phyloP scores from a whole-genome alignment of 2,113 vertebrate genomes.

The Zootoca vivipara region DNA sequence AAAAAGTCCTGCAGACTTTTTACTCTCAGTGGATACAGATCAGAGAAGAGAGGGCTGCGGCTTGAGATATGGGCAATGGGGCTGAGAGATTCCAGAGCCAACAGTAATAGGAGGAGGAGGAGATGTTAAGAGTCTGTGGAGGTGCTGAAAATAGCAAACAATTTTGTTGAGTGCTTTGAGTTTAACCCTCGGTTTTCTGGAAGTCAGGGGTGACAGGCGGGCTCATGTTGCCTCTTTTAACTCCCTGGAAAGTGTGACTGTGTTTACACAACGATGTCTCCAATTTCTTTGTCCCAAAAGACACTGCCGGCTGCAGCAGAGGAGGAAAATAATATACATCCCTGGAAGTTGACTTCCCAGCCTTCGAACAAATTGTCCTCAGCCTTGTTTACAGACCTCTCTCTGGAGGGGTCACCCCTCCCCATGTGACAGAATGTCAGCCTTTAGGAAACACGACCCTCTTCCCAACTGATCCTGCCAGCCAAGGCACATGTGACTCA shows the following conservation, averaged over 20 bases:
- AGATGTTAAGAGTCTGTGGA: not conserved
- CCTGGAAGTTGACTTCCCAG: slow-evolving; percentile 14
- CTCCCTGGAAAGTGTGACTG: not conserved
- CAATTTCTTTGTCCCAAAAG: fast-evolving
- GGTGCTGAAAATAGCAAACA: not conserved
- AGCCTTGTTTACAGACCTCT: slow-evolving; percentile 73
- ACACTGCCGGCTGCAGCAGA: not conserved
- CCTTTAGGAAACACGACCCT: slow-evolving; percentile 71
- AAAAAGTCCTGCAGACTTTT: not conserved
- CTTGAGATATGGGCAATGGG: not conserved
- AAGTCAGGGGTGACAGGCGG: fast-evolving
- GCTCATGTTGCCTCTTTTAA: fast-evolving
- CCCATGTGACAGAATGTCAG: slow-evolving; percentile 71
- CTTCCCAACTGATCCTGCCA: not conserved
- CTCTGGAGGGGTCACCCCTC: slow-evolving; percentile 48
- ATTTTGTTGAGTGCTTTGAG: not conserved
- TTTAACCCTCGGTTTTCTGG: not conserved
- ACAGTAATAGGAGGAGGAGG: not conserved
- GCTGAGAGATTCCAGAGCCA: not conserved
- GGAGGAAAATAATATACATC: slow-evolving; percentile 12
- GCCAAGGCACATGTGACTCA: slow-evolving; percentile 67
- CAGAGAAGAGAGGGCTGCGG: not conserved
- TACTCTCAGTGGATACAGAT: not conserved
- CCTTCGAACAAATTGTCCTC: slow-evolving; percentile 70
- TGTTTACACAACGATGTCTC: slow-evolving; percentile 12